Evolutionary conservation across 2,113 vertebrate genomes (phyloP), one percentile per base, ranked within the genome.

Genomic region (Myrmecobius fasciatus): DNA sequence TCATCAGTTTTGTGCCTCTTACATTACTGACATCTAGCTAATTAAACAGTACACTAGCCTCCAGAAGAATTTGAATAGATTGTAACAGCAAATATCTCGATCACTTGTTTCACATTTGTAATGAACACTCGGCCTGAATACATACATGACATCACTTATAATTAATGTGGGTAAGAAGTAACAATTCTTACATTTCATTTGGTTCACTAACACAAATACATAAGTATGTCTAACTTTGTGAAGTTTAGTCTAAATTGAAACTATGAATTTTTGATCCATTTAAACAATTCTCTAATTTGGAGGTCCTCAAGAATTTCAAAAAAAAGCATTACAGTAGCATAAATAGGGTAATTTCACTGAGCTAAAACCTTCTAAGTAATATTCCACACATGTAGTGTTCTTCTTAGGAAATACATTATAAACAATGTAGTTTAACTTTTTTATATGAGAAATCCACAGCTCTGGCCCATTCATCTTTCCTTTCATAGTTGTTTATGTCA

Each of bases 381-480:
- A 56, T n/a, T 75, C 67, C 36, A 8, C 89, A 46, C 52, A 89
- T 22, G 83, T 91, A 75, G 0, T 3, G 93, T 96, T 94, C 54
- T 91, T 53, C 93, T 94, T 51, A 92, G 52, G 89, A 96, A 24
- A 95, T 43, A 56, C 92, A 96, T 90, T 96, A 92, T 91, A 96
- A 96, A 95, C 93, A 52, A 31, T 9, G 91, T 97, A 97, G 95
- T 94, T 43, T 92, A 91, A 92, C 91, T 43, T 97, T 95, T 95
- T 47, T 95, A 67, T 3, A 92, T 89, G 36, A 96, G 92, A 2
- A 93, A 2, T 9, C 5, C 36, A 43, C 17, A 75, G 36, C 20
- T 94, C 89, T 31, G 46, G n/a, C 67, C 51, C 94, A 54, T 17
- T 47, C 92, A 49, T 17, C 60, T 67, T 12, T 0, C 31, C 43